Percentiles rank a stretch among this genome's conserved stretches.
phyloP scores from a whole-genome alignment of 2,113 vertebrate genomes.

The Serilophus lunatus region DNA sequence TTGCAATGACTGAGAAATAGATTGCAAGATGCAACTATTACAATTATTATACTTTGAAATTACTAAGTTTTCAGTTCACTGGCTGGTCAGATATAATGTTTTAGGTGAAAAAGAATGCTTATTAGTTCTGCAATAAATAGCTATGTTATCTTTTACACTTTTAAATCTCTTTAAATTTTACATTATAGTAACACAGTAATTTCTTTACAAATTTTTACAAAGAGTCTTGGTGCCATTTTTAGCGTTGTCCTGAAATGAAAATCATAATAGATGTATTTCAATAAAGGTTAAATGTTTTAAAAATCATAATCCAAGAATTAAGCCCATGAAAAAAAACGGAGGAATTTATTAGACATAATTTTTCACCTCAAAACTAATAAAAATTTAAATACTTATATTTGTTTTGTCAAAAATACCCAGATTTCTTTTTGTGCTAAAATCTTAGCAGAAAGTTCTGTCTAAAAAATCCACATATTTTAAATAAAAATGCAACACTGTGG shows the following conservation, averaged over 20 bases:
- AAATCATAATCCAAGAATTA: not conserved
- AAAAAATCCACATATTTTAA: not conserved
- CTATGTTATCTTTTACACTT: not conserved
- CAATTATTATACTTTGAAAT: not conserved
- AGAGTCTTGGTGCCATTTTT: not conserved
- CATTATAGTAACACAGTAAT: not conserved
- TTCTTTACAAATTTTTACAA: not conserved
- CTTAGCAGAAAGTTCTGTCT: not conserved
- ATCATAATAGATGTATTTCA: accelerated
- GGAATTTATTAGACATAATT: not conserved
- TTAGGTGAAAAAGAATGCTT: not conserved
- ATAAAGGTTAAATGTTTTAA: not conserved
- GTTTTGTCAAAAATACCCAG: not conserved
- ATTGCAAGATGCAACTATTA: not conserved
- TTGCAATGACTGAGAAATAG: not conserved
- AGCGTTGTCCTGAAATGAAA: not conserved
- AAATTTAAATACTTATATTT: not conserved
- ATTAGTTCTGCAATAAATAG: not conserved
- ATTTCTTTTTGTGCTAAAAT: not conserved
- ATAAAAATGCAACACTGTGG: not conserved
- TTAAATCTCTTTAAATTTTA: not conserved
- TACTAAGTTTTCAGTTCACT: not conserved
- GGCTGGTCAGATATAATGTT: not conserved
- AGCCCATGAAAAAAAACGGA: not conserved
- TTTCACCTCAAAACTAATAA: not conserved